Base-by-base conservation (phyloP, 2,113 vertebrate genomes). In the Coturnix japonica region DNA sequence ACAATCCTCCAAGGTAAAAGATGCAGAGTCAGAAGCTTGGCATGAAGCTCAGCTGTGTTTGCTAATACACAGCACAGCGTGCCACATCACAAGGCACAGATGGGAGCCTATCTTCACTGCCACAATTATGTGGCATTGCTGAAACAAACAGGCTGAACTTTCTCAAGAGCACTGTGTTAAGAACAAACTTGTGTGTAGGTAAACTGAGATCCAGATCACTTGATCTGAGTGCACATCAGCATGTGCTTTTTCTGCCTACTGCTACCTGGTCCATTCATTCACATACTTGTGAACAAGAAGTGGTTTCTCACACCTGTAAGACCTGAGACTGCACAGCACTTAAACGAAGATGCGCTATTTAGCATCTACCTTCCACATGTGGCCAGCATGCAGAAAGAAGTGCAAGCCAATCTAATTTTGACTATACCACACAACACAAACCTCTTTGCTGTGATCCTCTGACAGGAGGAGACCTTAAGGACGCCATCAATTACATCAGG, bases 241-340 rank as follows among this genome's bases (percentile, higher is more conserved):
- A 54, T 2, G 33, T 17, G 4, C 5, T 18, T 6, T 7, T 25
- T 3, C 26, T 23, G 7, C 15, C n/a, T 66, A 21, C 4, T 0
- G 15, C 14, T 28, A 11, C 49, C 51, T 23, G 5, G 79, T 37
- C 31, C 37, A 51, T 17, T 49, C 23, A 6, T 30, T 74, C 8
- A 33, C 1, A 0, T 9, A 4, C 17, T 11, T 66, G 65, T 17
- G 35, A 63, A 26, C 25, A 33, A 37, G 47, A 54, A 43, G 46
- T 11, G 47, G 60, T 26, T 77, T 17, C 8, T 77, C 46, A 7
- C 7, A 43, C 19, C 11, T 49, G 0, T 4, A 44, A 54, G 60
- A 15, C 5, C 60, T 37, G 7, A 43, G 7, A 20, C 46, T 43
- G 49, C 63, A 30, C 10, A 21, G 2, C 31, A 41, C 26, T n/a